Evolutionary conservation across 2,888 invertebrate species (phyloP).

Genomic region (Beris chalybata): DNA sequence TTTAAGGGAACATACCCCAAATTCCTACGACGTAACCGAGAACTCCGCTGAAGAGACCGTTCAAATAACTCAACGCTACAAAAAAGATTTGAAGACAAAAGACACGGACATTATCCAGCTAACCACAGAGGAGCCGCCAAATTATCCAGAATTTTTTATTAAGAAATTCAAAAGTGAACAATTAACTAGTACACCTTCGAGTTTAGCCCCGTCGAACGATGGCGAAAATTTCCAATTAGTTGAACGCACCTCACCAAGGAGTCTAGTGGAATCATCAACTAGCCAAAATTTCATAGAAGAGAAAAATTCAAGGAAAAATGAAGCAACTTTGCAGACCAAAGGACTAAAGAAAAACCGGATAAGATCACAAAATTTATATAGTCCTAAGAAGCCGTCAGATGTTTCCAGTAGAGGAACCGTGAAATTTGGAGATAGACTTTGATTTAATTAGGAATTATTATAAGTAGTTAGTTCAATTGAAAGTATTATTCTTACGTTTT

Average conservation of each 20-base stretch:
- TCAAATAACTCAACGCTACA: neutral
- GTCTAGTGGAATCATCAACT: neutral
- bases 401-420: constrained; percentile 5
- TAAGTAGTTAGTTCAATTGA: no score
- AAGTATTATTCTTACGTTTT: no score
- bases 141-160: constrained; percentile 49
- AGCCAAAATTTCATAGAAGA: neutral
- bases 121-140: constrained; percentile 48
- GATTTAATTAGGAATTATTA: no score
- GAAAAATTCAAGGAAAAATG: neutral
- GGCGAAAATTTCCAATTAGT: neutral
- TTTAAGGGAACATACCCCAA: constrained; percentile 14
- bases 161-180: constrained; percentile 38
- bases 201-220: neutral
- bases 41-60: constrained; percentile 46
- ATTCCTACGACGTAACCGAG: constrained; percentile 52
- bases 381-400: neutral
- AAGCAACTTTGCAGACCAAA: neutral
- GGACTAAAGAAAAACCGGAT: neutral
- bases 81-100: neutral
- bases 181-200: neutral
- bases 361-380: neutral
- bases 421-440: constrained; percentile 21
- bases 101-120: neutral
- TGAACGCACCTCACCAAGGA: neutral